phyloP scores from a whole-genome alignment of 2,113 vertebrate species.

The Tenebrosternarchus preto region DNA sequence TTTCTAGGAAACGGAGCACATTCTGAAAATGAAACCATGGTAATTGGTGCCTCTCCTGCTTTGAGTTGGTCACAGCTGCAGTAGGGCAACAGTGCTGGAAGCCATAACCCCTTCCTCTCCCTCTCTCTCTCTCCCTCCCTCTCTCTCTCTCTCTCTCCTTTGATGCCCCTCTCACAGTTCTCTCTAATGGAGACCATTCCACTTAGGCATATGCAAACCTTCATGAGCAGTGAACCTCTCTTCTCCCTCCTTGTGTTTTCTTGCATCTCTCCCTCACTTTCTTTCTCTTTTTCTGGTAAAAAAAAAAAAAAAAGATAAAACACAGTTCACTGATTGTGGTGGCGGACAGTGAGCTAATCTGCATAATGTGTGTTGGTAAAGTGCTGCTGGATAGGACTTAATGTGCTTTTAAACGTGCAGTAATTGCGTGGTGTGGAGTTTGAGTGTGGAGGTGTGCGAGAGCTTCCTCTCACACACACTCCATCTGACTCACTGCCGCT shows the following conservation, averaged over 20 bases:
- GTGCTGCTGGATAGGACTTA: slow-evolving; percentile 37
- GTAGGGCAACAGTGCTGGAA: too few relatives aligned
- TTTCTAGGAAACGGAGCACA: too few relatives aligned
- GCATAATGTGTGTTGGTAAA: slow-evolving; percentile 39
- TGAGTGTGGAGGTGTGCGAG: slow-evolving; percentile 46
- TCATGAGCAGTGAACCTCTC: not conserved
- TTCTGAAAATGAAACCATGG: too few relatives aligned
- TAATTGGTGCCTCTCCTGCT: too few relatives aligned
- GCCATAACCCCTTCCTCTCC: slow-evolving; percentile 7
- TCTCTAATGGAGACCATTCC: not conserved
- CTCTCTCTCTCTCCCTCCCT: too few relatives aligned
- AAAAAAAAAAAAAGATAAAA: not conserved
- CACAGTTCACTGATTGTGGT: slow-evolving; percentile 38
- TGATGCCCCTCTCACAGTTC: not conserved
- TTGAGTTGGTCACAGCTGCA: too few relatives aligned
- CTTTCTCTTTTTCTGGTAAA: slow-evolving; percentile 12
- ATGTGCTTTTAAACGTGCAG: slow-evolving; percentile 49
- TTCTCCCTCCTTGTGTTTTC: not conserved
- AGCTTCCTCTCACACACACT: slow-evolving; percentile 9
- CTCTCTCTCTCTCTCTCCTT: slow-evolving; percentile 2
- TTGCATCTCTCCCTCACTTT: not conserved
- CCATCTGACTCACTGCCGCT: slow-evolving; percentile 37
- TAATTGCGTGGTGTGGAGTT: slow-evolving; percentile 47
- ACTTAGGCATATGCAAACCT: not conserved
- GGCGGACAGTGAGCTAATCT: slow-evolving; percentile 29